Evolutionary conservation across 2,113 vertebrate species (phyloP).

Genomic region (Platysternon megacephalum): DNA sequence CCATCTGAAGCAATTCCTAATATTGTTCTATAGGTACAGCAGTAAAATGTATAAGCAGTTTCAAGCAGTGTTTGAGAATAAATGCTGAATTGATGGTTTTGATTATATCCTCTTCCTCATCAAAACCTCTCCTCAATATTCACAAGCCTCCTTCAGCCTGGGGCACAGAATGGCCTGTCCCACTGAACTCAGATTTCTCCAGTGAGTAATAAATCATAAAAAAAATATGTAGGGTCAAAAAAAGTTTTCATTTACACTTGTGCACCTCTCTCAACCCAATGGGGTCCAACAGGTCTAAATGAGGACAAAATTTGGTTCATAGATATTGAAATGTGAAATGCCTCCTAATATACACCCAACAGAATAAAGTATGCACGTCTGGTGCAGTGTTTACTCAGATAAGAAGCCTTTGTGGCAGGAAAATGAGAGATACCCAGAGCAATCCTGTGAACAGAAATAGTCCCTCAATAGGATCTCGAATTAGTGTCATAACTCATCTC

Average conservation of each 20-base stretch:
- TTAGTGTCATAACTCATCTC: neutral
- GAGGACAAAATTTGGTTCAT: neutral
- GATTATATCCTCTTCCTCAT: neutral
- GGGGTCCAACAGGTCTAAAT: neutral
- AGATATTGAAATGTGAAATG: neutral
- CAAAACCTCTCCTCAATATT: neutral
- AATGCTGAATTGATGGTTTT: neutral
- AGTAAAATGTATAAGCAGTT: neutral
- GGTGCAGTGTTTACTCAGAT: neutral
- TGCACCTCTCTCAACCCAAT: neutral
- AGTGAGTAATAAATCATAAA: neutral
- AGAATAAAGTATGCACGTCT: neutral
- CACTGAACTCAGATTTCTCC: neutral
- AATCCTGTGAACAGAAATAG: neutral
- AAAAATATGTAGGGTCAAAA: neutral
- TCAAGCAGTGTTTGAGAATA: neutral
- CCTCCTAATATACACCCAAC: neutral
- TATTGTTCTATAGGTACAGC: neutral
- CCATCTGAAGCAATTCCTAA: slow-evolving; percentile 24
- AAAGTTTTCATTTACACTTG: neutral
- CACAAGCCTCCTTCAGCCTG: neutral
- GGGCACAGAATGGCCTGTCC: neutral
- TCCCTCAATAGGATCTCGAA: neutral
- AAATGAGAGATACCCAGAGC: neutral
- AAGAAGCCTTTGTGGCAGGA: neutral